Conservation (phyloP, 1,140 invertebrate genomes). For the Popillia japonica region DNA sequence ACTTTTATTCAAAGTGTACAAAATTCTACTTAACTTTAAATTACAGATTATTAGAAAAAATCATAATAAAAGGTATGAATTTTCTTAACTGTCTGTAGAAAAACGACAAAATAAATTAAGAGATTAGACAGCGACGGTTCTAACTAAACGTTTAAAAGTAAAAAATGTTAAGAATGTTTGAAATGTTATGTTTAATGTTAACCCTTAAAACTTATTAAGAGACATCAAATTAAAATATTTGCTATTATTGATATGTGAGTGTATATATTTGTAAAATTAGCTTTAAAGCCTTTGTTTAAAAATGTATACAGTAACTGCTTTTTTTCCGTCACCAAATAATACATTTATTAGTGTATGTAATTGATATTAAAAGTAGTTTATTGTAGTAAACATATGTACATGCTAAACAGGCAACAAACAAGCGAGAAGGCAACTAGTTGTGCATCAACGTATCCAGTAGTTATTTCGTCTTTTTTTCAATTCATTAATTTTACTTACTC, state of each 20-base stretch:
- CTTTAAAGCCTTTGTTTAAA: background rate
- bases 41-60: background rate
- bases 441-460: background rate
- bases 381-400: background rate
- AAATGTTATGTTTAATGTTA: too few relatives aligned
- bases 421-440: conserved; percentile 8
- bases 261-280: too few relatives aligned
- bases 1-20: too few relatives aligned
- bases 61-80: background rate
- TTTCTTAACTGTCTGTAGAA: background rate
- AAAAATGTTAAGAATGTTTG: too few relatives aligned
- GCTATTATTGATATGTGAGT: too few relatives aligned
- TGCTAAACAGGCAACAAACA: conserved; percentile 18
- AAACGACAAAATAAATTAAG: background rate
- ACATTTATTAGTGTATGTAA: background rate
- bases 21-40: background rate
- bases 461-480: conserved; percentile 30
- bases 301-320: background rate
- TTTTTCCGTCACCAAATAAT: background rate
- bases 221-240: too few relatives aligned
- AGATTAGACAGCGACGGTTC: background rate
- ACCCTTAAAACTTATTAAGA: too few relatives aligned
- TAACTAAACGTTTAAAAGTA: background rate
- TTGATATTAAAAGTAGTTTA: conserved; percentile 1
- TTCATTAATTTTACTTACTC: conserved; percentile 64